These are phyloP conservation scores for Plecturocebus donacophilus DNA, from an alignment of 2,113 vertebrate species.

Conservation along the genomic window DNA sequence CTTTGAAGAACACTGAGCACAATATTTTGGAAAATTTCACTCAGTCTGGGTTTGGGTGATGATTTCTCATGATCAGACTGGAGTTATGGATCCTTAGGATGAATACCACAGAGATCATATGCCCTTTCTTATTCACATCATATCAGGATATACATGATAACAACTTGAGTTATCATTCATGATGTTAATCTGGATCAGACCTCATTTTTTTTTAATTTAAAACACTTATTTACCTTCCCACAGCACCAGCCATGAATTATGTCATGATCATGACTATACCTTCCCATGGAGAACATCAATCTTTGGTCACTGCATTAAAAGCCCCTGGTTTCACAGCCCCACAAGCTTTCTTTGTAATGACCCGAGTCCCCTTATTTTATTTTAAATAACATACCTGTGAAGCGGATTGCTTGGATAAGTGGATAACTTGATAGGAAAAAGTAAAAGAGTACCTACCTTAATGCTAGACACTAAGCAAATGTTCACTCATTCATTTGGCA, in stretches of 20 bases:
- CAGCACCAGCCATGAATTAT: too few relatives aligned
- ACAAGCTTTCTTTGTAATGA: neutral
- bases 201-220: too few relatives aligned
- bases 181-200: neutral
- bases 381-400: neutral
- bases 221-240: too few relatives aligned
- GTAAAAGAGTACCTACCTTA: neutral
- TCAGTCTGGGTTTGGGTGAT: neutral
- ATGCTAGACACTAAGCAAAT: neutral
- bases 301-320: neutral
- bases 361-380: neutral
- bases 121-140: neutral
- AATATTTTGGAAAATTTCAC: slow-evolving; percentile 5
- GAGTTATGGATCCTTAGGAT: neutral
- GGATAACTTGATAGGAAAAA: neutral
- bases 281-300: neutral
- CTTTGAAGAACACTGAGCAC: neutral
- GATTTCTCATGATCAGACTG: neutral
- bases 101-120: neutral
- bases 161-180: neutral
- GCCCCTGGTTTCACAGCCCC: neutral
- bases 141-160: neutral
- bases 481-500: neutral
- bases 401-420: neutral
- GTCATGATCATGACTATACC: neutral